phyloP scores from a whole-genome alignment of 1,140 invertebrate species.

The Papilio machaon region DNA sequence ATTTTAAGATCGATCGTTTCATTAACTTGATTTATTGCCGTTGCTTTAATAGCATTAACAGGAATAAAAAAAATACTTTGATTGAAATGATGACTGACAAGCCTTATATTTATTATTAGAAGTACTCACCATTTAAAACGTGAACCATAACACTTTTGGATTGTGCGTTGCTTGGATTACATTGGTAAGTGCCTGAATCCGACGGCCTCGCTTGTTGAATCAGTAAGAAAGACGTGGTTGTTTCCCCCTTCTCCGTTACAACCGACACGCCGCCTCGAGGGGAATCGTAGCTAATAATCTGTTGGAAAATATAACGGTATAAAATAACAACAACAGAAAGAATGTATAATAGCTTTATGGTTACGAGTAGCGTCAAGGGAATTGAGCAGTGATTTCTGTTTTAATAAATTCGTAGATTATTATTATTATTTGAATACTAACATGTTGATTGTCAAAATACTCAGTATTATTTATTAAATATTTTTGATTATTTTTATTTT shows the following conservation, averaged over 20 bases:
- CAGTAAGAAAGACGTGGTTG: slow-evolving; percentile 90
- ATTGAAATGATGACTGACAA: not conserved
- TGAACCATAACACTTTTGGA: slow-evolving; percentile 93
- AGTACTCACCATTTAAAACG: slow-evolving; percentile 93
- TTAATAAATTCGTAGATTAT: not conserved
- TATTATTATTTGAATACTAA: not conserved
- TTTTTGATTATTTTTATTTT: not conserved
- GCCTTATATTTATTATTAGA: slow-evolving; percentile 1
- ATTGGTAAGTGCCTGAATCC: slow-evolving; percentile 91
- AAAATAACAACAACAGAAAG: slow-evolving; percentile 3
- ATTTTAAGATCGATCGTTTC: slow-evolving; percentile 49
- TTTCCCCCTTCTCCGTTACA: slow-evolving; percentile 92
- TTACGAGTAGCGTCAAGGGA: not conserved
- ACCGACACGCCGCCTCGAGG: slow-evolving; percentile 91
- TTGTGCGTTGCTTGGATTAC: slow-evolving; percentile 94
- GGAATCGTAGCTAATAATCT: slow-evolving; percentile 82
- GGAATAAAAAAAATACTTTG: slow-evolving; percentile 42
- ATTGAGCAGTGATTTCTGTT: slow-evolving; percentile 9
- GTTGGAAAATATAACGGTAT: slow-evolving; percentile 36
- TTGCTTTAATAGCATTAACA: slow-evolving; percentile 63
- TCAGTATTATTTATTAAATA: no score
- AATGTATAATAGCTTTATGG: slow-evolving; percentile 10
- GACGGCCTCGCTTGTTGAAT: slow-evolving; percentile 90
- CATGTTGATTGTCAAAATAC: not conserved
- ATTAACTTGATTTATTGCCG: slow-evolving; percentile 65